Base-by-base conservation (phyloP, 2,888 invertebrate species). In the Chymomyza fuscimana region DNA sequence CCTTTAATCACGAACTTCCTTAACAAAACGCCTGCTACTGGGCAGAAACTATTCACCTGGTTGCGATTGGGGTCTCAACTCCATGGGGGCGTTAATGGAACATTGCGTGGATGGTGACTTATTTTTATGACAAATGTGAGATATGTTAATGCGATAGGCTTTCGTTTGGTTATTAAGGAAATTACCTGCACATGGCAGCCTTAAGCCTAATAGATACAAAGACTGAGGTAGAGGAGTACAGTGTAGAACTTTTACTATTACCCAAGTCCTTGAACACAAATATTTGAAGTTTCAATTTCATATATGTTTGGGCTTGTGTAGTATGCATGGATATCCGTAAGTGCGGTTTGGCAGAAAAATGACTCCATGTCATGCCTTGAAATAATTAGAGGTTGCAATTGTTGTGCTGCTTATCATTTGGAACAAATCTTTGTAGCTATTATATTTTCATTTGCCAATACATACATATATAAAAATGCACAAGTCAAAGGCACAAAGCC, bases 291-390 rank as follows among this genome's bases (percentile, higher is more conserved):
- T 87, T 87, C 86, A 84, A 84, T 84, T 87, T 86, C 86, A 82
- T 66, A 67, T 25, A 25, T 4, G 25, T 4, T 65, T 70, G 36
- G 67, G 79, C 1, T 40, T 40, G 40, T 10, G 10, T 40, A 32
- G 5, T 32, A 32, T 32, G 32, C 6, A 32, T 32, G 2, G 32
- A 32, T 32, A 32, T 32, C 32, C 32, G 70, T 78, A 81, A 56
- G 72, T 58, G 22, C 59, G 19, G 25, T 58, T 46, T 25, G 25
- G 25, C 50, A 73, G 80, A 85, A 80, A 86, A 89, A 89, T 89
- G 88, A 86, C 84, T 90, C 86, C 88, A 90, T 90, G 89, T 89
- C 91, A 91, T 89, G 91, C 87, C 87, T 89, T 83, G 76, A 85
- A 81, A 89, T 90, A 90, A 91, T 91, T 89, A 89, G 85, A 84